Conservation (phyloP, 2,113 vertebrate genomes). For the Serinus canaria region DNA sequence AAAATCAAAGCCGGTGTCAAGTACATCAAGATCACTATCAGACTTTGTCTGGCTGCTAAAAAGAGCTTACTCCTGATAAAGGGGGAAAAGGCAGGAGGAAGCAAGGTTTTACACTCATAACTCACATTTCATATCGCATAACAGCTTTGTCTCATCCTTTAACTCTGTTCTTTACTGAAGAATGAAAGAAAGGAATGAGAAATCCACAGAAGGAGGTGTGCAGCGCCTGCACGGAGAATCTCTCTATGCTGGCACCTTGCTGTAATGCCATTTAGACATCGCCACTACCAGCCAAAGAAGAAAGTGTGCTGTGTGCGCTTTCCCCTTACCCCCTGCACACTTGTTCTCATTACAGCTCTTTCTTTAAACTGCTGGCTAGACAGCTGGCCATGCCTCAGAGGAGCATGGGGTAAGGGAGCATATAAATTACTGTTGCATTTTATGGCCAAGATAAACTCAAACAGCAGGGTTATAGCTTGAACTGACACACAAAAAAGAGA, state of each 20-base stretch:
- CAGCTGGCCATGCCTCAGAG: conserved; percentile 74
- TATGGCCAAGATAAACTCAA: conserved; percentile 77
- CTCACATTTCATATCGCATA: neutral
- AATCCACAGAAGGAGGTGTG: neutral
- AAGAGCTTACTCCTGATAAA: neutral
- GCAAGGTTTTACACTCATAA: conserved; percentile 10
- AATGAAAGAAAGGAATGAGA: conserved; percentile 46
- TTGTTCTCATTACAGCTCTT: conserved; percentile 65
- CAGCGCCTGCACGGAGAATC: neutral
- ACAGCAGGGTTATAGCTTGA: conserved; percentile 72
- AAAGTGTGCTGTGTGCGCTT: neutral
- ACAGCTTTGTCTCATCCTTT: conserved; percentile 24
- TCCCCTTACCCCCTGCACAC: conserved; percentile 1
- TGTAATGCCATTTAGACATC: conserved; percentile 53
- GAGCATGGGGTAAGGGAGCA: conserved; percentile 54
- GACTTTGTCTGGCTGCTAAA: conserved; percentile 30
- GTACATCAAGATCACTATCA: conserved; percentile 40
- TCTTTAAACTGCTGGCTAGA: conserved; percentile 78
- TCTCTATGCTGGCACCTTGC: neutral
- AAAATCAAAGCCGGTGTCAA: conserved; percentile 48
- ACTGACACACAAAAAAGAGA: conserved; percentile 46
- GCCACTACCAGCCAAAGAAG: conserved; percentile 33
- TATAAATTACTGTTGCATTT: conserved; percentile 78
- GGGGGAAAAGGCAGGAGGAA: neutral
- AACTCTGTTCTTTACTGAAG: conserved; percentile 1